These are phyloP conservation scores for Chaetorhynchus papuensis DNA, from an alignment of 2,113 vertebrate species.

Conservation along the genomic window DNA sequence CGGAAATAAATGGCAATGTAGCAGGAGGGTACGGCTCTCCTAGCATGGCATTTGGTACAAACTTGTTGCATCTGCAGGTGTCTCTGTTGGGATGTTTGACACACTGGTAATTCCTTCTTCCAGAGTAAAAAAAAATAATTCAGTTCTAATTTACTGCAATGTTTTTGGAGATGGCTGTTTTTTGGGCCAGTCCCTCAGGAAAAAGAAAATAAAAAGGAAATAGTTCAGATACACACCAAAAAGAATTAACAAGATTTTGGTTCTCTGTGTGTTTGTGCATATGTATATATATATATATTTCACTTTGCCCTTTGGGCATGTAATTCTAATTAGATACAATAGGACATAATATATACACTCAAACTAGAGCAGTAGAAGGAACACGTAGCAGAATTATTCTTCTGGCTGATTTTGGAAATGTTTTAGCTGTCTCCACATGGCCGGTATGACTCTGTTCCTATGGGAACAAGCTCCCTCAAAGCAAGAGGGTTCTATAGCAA, in stretches of 20 bases:
- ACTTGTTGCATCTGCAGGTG: background rate
- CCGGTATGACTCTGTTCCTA: conserved; percentile 8
- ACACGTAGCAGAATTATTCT: background rate
- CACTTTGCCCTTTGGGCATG: background rate
- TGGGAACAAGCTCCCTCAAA: conserved; percentile 29
- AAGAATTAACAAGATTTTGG: background rate
- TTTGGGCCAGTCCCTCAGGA: background rate
- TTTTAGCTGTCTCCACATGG: background rate
- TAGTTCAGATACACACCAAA: background rate
- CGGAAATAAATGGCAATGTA: background rate
- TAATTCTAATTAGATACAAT: background rate
- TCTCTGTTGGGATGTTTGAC: background rate
- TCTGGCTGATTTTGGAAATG: background rate
- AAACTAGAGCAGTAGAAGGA: background rate
- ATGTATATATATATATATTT: rapidly evolving
- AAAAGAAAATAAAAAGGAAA: background rate
- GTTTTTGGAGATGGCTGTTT: background rate
- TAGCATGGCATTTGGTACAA: background rate
- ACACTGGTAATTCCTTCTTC: background rate
- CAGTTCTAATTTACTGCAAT: background rate
- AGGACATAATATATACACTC: background rate
- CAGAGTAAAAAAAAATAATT: background rate
- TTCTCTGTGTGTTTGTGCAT: background rate
- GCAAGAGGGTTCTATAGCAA: background rate
- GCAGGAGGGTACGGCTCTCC: background rate